Evolutionary conservation across 2,113 vertebrate species (phyloP).

Genomic region (Rhineura floridana): DNA sequence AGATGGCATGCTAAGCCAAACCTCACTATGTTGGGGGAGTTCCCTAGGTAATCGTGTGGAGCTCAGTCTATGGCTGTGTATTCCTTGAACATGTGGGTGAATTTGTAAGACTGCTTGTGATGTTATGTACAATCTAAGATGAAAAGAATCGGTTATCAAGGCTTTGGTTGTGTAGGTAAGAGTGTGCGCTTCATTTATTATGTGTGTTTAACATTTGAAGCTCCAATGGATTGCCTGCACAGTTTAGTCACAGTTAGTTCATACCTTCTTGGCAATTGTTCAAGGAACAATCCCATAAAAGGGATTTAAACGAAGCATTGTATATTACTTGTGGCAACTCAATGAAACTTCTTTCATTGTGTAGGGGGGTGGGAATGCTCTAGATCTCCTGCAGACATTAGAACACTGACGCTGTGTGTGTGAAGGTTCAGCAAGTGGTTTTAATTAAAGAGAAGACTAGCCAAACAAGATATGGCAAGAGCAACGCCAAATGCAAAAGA

Average conservation of each 20-base stretch:
- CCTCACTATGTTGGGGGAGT: background rate
- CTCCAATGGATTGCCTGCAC: background rate
- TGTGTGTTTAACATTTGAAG: background rate
- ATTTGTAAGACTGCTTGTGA: background rate
- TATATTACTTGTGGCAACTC: slow-evolving; percentile 17
- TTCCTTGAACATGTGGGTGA: background rate
- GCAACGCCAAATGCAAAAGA: background rate
- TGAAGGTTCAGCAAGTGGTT: background rate
- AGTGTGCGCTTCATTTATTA: background rate
- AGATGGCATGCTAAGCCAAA: too few relatives aligned
- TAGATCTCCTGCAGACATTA: background rate
- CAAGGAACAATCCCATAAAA: background rate
- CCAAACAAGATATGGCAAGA: background rate
- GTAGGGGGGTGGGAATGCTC: background rate
- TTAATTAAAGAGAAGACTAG: background rate
- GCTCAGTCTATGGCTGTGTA: background rate
- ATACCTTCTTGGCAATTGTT: slow-evolving; percentile 24
- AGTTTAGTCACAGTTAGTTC: background rate
- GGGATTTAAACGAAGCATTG: background rate
- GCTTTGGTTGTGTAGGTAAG: background rate
- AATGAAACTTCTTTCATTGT: background rate
- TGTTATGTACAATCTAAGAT: background rate
- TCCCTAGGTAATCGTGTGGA: background rate
- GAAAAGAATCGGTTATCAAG: background rate
- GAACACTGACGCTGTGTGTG: background rate